A percentile compares a stretch with the other conserved stretches of the same genome.
Evolutionary conservation across 2,797 vertebrate genomes (phyloP).

Genomic region (Anas bahamensis): DNA sequence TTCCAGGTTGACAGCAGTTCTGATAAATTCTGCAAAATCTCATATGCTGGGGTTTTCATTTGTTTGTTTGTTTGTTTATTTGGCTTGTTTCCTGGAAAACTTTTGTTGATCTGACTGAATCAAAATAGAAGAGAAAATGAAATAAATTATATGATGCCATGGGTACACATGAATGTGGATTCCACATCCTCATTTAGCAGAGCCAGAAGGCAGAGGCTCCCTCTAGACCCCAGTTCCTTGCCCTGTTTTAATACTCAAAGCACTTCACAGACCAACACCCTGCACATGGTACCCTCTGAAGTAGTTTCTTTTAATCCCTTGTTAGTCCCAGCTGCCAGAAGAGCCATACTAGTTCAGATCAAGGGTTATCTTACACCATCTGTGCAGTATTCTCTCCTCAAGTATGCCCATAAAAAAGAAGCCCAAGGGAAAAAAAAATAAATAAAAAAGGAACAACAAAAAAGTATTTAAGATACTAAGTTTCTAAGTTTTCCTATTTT

Average conservation of each 20-base stretch:
- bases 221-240: not conserved
- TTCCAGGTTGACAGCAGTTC: not conserved
- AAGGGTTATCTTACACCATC: not conserved
- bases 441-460: not conserved
- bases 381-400: not conserved
- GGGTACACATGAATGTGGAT: not conserved
- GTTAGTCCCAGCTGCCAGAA: not conserved
- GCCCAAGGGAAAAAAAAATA: not conserved
- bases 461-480: too few relatives aligned
- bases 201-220: not conserved
- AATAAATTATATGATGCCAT: not conserved
- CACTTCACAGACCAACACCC: not conserved
- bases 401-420: not conserved
- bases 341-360: not conserved
- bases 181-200: not conserved
- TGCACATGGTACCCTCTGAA: not conserved
- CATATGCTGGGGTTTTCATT: not conserved
- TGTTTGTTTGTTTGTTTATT: not conserved
- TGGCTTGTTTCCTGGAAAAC: not conserved
- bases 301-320: not conserved
- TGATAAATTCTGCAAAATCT: not conserved
- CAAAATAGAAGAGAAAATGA: not conserved
- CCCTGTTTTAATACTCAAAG: conserved; percentile 1
- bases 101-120: not conserved
- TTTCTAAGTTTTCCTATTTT: too few relatives aligned